Evolutionary conservation across 35 echinoderm and acorn worm species (phyloP).

Genomic region (Hemicentrotus pulcherrimus): DNA sequence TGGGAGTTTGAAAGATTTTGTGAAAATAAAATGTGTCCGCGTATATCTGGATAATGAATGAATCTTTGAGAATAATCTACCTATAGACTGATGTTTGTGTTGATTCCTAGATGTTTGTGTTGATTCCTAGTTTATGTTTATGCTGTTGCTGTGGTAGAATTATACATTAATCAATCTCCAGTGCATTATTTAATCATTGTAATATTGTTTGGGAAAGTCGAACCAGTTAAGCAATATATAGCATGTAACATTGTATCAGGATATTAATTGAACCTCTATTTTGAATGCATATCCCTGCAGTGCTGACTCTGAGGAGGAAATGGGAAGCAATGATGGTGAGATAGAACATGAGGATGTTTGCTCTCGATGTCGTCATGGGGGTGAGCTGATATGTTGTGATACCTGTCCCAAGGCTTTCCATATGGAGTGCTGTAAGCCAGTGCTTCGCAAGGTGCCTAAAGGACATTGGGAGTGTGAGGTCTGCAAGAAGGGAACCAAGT

Average conservation of each 20-base stretch:
- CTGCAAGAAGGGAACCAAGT: conserved; percentile 58
- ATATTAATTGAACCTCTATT: neutral
- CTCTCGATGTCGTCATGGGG: conserved; percentile 78
- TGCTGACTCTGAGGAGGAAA: conserved; percentile 24
- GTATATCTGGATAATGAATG: no score
- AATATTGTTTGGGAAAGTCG: neutral
- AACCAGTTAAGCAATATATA: neutral
- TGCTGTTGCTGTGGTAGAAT: no score
- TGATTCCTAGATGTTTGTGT: no score
- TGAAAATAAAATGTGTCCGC: no score
- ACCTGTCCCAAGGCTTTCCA: conserved; percentile 78
- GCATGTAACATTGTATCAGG: neutral
- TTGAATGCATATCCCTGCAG: neutral
- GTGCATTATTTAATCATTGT: no score
- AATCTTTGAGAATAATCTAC: no score
- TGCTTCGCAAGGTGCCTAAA: conserved; percentile 59
- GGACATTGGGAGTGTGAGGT: conserved; percentile 77
- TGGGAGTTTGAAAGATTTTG: no score
- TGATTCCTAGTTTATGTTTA: no score
- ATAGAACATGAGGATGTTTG: conserved; percentile 66
- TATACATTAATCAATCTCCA: no score
- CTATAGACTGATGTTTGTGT: no score
- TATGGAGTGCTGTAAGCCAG: conserved; percentile 75
- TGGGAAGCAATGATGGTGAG: neutral
- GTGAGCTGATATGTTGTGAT: conserved; percentile 83